phyloP scores from a whole-genome alignment of 2,888 invertebrate genomes.

The Lasioglossum villosulum region DNA sequence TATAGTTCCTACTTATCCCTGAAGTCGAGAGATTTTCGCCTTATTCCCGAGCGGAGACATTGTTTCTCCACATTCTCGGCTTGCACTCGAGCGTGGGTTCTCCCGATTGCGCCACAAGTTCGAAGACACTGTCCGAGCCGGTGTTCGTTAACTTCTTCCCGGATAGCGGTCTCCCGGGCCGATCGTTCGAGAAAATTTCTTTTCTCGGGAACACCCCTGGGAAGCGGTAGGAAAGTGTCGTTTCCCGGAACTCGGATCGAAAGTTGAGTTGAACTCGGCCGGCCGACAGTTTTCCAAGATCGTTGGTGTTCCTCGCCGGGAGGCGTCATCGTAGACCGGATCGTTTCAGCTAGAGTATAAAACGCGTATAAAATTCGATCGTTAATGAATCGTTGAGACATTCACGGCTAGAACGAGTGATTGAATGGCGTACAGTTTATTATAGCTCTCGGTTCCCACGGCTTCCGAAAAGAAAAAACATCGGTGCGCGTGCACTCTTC shows the following conservation, averaged over 20 bases:
- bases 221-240: conserved; percentile 2
- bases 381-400: too few relatives aligned
- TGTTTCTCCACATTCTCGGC: too few relatives aligned
- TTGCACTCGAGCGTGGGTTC: too few relatives aligned
- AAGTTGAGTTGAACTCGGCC: neutral
- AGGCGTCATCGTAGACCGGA: too few relatives aligned
- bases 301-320: neutral
- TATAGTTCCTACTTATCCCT: too few relatives aligned
- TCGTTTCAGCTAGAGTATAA: too few relatives aligned
- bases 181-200: conserved; percentile 10
- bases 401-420: too few relatives aligned
- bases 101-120: too few relatives aligned
- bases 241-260: neutral
- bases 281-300: neutral
- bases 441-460: neutral
- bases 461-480: neutral
- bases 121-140: neutral
- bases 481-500: neutral
- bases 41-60: too few relatives aligned
- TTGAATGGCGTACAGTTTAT: too few relatives aligned
- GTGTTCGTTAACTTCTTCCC: neutral
- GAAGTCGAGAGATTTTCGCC: too few relatives aligned
- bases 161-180: neutral
- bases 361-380: too few relatives aligned
- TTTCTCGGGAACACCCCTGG: neutral